phyloP scores from a whole-genome alignment of 92 coral and sea anemone species.

The Scolanthus callimorphus region DNA sequence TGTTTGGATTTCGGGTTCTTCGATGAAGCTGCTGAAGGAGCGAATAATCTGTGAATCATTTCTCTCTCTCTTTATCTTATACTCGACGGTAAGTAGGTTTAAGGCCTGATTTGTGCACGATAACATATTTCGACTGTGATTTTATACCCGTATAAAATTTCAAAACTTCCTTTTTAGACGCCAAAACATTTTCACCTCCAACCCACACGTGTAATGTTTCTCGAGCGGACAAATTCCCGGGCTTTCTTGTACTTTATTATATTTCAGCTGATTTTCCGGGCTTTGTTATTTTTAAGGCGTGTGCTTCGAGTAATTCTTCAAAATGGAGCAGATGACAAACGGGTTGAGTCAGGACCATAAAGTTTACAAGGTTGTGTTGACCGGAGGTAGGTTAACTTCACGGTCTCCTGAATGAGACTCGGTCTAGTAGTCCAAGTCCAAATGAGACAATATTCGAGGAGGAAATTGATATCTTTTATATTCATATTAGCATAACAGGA shows the following conservation, averaged over 20 bases:
- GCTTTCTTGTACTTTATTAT: too few relatives aligned
- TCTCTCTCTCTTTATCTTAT: background rate
- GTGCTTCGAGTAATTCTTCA: too few relatives aligned
- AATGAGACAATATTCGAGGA: too few relatives aligned
- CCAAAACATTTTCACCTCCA: too few relatives aligned
- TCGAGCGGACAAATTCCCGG: too few relatives aligned
- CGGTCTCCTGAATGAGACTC: too few relatives aligned
- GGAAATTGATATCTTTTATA: too few relatives aligned
- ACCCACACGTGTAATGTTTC: background rate
- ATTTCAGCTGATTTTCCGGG: background rate
- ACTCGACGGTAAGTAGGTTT: background rate
- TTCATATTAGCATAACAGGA: too few relatives aligned
- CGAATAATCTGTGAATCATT: background rate
- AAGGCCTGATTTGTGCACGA: background rate
- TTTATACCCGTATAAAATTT: background rate
- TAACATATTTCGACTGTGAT: background rate
- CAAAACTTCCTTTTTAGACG: background rate
- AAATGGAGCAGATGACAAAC: background rate
- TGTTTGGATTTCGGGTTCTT: background rate
- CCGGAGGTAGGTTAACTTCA: constrained; percentile 77
- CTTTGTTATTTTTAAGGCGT: background rate
- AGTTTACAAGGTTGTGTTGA: constrained; percentile 83
- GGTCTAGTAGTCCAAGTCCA: too few relatives aligned
- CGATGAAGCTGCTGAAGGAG: background rate
- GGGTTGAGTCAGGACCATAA: constrained; percentile 15